Conservation (phyloP, 2,113 vertebrate species). For the Vimba vimba region DNA sequence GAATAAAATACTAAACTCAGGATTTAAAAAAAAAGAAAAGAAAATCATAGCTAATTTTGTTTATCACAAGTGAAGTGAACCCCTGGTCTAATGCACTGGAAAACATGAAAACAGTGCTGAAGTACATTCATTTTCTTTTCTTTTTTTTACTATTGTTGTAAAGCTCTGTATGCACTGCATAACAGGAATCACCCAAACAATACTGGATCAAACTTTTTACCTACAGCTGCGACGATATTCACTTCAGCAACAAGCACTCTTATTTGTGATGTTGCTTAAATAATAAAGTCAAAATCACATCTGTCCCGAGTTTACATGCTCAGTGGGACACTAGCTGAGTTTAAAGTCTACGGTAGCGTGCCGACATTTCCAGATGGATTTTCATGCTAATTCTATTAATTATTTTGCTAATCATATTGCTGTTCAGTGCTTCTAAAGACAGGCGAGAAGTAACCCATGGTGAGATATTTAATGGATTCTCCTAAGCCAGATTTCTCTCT, state of each 20-base stretch:
- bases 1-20: background rate
- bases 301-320: background rate
- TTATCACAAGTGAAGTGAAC: background rate
- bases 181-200: background rate
- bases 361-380: slow-evolving; percentile 42
- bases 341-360: slow-evolving; percentile 23
- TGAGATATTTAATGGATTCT: slow-evolving; percentile 49
- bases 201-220: background rate
- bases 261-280: background rate
- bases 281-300: slow-evolving; percentile 17
- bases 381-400: slow-evolving; percentile 41
- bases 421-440: slow-evolving; percentile 32
- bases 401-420: slow-evolving; percentile 45
- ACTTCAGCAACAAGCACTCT: background rate
- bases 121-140: no score
- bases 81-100: background rate
- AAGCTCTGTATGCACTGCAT: background rate
- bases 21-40: no score
- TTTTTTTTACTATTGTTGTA: no score
- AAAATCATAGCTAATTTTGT: background rate
- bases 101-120: background rate
- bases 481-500: slow-evolving; percentile 14
- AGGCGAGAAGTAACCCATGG: slow-evolving; percentile 20
- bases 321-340: background rate
- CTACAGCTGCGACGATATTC: background rate